Evolutionary conservation across 2,113 vertebrate genomes (phyloP).

Genomic region (Ictalurus furcatus): DNA sequence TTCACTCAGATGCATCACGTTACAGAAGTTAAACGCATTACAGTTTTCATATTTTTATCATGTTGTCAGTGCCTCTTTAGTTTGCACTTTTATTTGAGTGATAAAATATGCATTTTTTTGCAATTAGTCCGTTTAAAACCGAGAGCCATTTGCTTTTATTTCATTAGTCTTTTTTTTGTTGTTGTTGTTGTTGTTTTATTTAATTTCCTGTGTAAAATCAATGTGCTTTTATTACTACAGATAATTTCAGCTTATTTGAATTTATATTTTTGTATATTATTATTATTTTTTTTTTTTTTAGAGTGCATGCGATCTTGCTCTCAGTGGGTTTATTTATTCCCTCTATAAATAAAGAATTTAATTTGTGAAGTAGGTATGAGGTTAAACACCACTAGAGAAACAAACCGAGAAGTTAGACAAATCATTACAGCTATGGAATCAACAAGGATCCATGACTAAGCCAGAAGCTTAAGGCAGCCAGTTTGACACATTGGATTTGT

Average conservation of each 20-base stretch:
- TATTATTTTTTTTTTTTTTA: no score
- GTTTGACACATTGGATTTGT: conserved; percentile 12
- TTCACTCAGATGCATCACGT: background rate
- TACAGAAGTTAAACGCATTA: background rate
- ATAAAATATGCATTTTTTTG: background rate
- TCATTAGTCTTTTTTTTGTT: background rate
- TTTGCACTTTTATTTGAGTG: background rate
- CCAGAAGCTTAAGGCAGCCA: background rate
- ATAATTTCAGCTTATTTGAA: background rate
- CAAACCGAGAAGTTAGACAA: background rate
- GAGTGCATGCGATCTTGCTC: background rate
- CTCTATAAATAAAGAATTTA: background rate
- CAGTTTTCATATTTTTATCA: background rate
- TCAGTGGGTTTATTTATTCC: background rate
- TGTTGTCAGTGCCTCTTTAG: background rate
- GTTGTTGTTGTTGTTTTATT: background rate
- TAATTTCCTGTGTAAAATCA: no score
- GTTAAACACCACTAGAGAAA: background rate
- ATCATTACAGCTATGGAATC: background rate
- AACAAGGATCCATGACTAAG: conserved; percentile 10
- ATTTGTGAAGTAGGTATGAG: background rate
- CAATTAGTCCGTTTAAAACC: background rate
- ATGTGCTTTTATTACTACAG: background rate
- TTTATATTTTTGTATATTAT: background rate
- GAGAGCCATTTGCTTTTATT: background rate